Evolutionary conservation across 2,888 invertebrate species (phyloP).

Genomic region (Meiosimyza decipiens): DNA sequence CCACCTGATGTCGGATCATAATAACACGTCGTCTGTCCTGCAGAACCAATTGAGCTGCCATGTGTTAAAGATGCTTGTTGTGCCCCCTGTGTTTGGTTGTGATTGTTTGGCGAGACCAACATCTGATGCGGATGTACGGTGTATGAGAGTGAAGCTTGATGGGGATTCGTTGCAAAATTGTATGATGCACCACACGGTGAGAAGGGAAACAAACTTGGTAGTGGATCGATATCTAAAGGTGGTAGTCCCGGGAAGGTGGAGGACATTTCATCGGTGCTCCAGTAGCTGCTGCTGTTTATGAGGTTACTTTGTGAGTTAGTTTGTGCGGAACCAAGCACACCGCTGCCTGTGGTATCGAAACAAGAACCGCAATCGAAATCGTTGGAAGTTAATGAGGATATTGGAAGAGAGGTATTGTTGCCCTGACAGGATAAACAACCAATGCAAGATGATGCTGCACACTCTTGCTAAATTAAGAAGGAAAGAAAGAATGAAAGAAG

Average conservation of each 20-base stretch:
- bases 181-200: constrained; percentile 83
- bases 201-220: constrained; percentile 88
- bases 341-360: constrained; percentile 61
- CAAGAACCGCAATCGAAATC: constrained; percentile 68
- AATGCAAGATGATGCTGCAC: constrained; percentile 66
- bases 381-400: constrained; percentile 63
- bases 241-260: constrained; percentile 84
- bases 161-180: constrained; percentile 69
- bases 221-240: constrained; percentile 85
- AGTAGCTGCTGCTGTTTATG: constrained; percentile 66
- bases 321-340: constrained; percentile 56
- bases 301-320: constrained; percentile 50
- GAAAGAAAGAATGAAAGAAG: too few species aligned
- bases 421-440: constrained; percentile 67
- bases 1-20: constrained; percentile 27
- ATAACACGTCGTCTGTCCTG: constrained; percentile 42
- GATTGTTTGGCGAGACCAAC: constrained; percentile 71
- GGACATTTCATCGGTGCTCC: constrained; percentile 80
- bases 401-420: constrained; percentile 64
- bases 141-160: constrained; percentile 68
- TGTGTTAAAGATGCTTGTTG: constrained; percentile 52
- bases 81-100: constrained; percentile 47
- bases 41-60: constrained; percentile 53
- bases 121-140: constrained; percentile 74
- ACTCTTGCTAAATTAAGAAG: constrained; percentile 60